These are phyloP conservation scores for Channa argus DNA, from an alignment of 2,113 vertebrate genomes.

Conservation along the genomic window DNA sequence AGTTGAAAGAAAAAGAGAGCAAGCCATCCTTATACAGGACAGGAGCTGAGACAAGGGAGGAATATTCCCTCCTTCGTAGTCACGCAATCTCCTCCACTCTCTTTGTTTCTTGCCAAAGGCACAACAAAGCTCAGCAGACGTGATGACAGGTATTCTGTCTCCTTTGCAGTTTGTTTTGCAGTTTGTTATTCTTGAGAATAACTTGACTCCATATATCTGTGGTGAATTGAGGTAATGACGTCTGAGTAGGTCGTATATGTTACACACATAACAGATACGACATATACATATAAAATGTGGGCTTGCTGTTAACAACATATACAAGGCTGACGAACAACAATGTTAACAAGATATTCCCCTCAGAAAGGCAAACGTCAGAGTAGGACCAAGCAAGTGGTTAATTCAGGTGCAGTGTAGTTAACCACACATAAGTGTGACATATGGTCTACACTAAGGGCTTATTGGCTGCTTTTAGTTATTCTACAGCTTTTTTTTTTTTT, in stretches of 20 bases:
- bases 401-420: no score
- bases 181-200: conserved; percentile 47
- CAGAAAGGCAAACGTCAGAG: no score
- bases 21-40: conserved; percentile 77
- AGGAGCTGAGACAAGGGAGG: conserved; percentile 53
- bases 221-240: not conserved
- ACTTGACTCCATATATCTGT: conserved; percentile 13
- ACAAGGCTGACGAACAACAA: no score
- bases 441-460: no score
- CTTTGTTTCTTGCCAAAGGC: conserved; percentile 60
- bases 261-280: no score
- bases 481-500: no score
- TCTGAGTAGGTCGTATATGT: conserved; percentile 1
- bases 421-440: no score
- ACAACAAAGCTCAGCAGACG: conserved; percentile 58
- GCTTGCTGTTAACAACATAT: no score
- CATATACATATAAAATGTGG: no score
- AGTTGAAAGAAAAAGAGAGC: conserved; percentile 60
- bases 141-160: conserved; percentile 63
- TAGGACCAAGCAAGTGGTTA: no score
- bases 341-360: no score
- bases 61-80: conserved; percentile 74
- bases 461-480: no score
- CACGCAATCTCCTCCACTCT: conserved; percentile 75
- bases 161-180: conserved; percentile 44